Percentiles rank a stretch among this genome's conserved stretches.
These are phyloP conservation scores for Lampris incognitus DNA, from an alignment of 2,113 vertebrate species.

Conservation along the genomic window DNA sequence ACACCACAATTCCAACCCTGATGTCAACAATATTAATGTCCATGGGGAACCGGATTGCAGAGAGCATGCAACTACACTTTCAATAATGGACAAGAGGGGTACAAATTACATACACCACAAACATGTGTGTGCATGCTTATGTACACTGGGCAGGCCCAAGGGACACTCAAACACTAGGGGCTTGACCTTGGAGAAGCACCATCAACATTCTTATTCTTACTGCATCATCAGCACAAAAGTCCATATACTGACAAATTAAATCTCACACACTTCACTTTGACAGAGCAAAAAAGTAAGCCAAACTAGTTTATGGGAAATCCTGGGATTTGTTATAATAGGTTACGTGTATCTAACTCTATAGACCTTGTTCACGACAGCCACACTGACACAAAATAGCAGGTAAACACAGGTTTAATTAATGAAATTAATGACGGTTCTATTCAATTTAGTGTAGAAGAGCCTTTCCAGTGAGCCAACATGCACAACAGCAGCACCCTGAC, in stretches of 20 bases:
- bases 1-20: neutral
- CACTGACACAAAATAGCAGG: too few species aligned
- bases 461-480: too few species aligned
- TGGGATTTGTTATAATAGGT: too few species aligned
- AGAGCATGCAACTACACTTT: neutral
- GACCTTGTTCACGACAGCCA: too few species aligned
- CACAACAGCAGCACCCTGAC: too few species aligned
- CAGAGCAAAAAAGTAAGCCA: neutral
- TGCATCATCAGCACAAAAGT: conserved; percentile 3
- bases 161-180: neutral
- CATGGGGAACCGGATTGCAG: neutral
- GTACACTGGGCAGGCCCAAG: neutral
- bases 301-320: too few species aligned
- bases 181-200: conserved; percentile 5
- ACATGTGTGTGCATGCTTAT: neutral
- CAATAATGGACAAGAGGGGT: neutral
- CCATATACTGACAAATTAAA: neutral
- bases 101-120: neutral
- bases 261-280: neutral
- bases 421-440: too few species aligned
- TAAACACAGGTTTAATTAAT: too few species aligned
- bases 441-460: too few species aligned
- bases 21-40: neutral
- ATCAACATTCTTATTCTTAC: neutral
- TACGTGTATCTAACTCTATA: too few species aligned